Evolutionary conservation across 2,888 invertebrate species (phyloP), one percentile per base, ranked within the genome.

Genomic region (Cetonia aurata): DNA sequence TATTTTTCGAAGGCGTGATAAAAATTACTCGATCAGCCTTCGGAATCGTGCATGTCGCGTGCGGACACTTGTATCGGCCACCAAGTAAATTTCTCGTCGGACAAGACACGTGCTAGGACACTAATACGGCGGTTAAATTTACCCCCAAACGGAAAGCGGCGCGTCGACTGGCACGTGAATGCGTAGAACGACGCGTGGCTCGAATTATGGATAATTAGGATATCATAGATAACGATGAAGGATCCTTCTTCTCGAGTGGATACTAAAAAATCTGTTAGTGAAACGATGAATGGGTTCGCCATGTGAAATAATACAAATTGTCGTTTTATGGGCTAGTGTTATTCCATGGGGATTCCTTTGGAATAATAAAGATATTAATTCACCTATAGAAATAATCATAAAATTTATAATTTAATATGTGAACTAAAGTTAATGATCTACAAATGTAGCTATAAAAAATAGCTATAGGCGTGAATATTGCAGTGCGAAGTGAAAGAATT

Each of bases 151-250:
- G 37, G n/a, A 37, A 57, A 17, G 19, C 8, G 41, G 57, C 37
- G 41, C n/a, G n/a, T n/a, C 42, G 33, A 10, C 37, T n/a, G 57
- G 33, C 57, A 57, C 57, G 57, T 57, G 37, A 48, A 15, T 8
- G 48, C 48, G 48, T 48, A 48, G 48, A 8, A 48, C 17, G 33
- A 17, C 57, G 25, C 57, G 57, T 57, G 57, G 13, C 3, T 13
- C 37, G 41, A 57, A 48, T 48, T 57, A 57, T n/a, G 41, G 31
- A 37, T 57, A 37, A 57, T 57, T 57, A 57, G 57, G 57, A 57
- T 57, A 57, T 57, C 57, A 57, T 57, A 15, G 42, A 15, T 17
- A 48, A 48, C 15, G 17, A 3, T 48, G 17, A 48, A 48, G 48
- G 48, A 48, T 48, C 48, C 15, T 48, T 4, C 48, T 6, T 48